phyloP scores from a whole-genome alignment of 1,140 invertebrate species.

The Bombus picipes region DNA sequence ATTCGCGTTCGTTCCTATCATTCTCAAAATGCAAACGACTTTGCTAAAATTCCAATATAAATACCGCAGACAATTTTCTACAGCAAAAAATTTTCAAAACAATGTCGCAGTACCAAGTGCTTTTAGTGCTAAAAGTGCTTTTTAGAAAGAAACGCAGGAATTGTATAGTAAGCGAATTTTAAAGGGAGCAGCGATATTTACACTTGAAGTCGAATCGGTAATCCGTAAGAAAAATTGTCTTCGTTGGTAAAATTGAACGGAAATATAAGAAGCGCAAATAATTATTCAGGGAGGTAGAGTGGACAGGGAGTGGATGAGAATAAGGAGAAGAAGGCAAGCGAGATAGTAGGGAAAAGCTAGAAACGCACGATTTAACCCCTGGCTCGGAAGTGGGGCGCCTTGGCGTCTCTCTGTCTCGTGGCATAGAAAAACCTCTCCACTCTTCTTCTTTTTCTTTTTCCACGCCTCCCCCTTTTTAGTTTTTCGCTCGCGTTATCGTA shows the following conservation, averaged over 20 bases:
- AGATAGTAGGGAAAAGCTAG: slow-evolving; percentile 19
- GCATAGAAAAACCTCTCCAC: slow-evolving; percentile 70
- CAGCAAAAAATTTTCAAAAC: background rate
- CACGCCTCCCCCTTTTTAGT: background rate
- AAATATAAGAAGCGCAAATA: slow-evolving; percentile 37
- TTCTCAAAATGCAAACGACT: too few species aligned
- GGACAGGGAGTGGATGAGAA: background rate
- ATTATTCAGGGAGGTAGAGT: background rate
- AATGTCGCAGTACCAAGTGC: background rate
- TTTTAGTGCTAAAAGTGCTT: background rate
- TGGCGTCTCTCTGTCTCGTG: slow-evolving; percentile 74
- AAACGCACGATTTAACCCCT: slow-evolving; percentile 51
- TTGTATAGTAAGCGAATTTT: background rate
- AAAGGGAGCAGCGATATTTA: background rate
- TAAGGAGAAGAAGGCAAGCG: background rate
- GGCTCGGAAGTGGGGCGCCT: slow-evolving; percentile 70
- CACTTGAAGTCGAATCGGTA: background rate
- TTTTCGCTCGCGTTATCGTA: background rate
- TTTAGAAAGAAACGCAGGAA: background rate
- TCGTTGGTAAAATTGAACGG: slow-evolving; percentile 7
- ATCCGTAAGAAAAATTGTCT: too few species aligned
- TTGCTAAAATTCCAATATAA: background rate
- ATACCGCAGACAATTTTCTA: background rate
- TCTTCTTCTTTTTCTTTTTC: slow-evolving; percentile 18
- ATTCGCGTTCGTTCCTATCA: too few species aligned